These are phyloP conservation scores for Pachyramphus minor DNA, from an alignment of 2,113 vertebrate genomes.

Conservation along the genomic window DNA sequence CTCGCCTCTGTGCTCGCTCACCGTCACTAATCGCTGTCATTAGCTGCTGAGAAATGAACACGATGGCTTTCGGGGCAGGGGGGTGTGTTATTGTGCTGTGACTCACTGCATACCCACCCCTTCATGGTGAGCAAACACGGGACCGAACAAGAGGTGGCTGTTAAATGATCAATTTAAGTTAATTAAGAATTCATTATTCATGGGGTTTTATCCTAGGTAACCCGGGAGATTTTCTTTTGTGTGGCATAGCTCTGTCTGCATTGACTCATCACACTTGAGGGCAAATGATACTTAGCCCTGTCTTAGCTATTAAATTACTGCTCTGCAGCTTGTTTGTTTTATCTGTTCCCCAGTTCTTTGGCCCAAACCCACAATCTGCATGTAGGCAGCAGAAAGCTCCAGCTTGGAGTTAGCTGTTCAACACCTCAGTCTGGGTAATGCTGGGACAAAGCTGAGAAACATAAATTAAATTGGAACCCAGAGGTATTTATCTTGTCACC, in stretches of 20 bases:
- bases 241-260: background rate
- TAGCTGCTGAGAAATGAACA: background rate
- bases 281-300: background rate
- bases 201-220: background rate
- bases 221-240: background rate
- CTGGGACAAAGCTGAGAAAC: background rate
- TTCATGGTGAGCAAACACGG: background rate
- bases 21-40: background rate
- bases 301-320: background rate
- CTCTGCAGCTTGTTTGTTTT: background rate
- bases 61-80: background rate
- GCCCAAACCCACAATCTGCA: background rate
- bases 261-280: constrained; percentile 4
- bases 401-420: background rate
- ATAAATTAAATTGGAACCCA: background rate
- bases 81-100: background rate
- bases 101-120: background rate
- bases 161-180: background rate
- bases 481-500: background rate
- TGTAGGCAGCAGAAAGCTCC: background rate
- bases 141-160: background rate
- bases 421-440: background rate
- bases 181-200: background rate
- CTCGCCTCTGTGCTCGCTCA: background rate
- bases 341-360: background rate